Percentiles rank a stretch among this genome's conserved stretches.
Evolutionary conservation across 2,113 vertebrate genomes (phyloP).

Genomic region (Mola mola): DNA sequence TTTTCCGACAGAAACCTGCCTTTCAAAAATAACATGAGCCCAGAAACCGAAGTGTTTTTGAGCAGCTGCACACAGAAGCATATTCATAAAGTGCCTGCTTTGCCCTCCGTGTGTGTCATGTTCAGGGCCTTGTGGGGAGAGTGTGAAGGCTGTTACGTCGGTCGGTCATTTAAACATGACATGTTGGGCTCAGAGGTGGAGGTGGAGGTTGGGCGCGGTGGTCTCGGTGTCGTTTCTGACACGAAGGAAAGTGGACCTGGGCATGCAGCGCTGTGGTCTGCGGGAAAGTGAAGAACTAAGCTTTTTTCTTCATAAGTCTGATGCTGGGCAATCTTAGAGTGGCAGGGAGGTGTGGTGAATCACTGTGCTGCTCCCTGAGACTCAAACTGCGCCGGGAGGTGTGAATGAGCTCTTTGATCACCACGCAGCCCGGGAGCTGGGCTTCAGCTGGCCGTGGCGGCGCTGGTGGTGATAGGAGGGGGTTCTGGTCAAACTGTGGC

Average conservation of each 20-base stretch:
- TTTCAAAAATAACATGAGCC: slow-evolving; percentile 50
- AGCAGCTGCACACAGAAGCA: slow-evolving; percentile 71
- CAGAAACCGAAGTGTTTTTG: slow-evolving; percentile 56
- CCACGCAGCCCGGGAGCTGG: slow-evolving; percentile 7
- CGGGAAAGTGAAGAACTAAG: slow-evolving; percentile 30
- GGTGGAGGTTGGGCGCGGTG: slow-evolving; percentile 35
- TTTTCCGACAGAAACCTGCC: slow-evolving; percentile 29
- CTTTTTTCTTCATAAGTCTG: slow-evolving; percentile 25
- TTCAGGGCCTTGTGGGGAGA: slow-evolving; percentile 61
- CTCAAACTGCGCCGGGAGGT: slow-evolving; percentile 20
- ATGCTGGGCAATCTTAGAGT: slow-evolving; percentile 13
- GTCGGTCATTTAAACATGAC: slow-evolving; percentile 40
- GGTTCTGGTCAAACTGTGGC: slow-evolving; percentile 15
- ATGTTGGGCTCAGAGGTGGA: slow-evolving; percentile 34
- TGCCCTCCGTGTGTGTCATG: no score
- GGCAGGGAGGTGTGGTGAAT: slow-evolving; percentile 49
- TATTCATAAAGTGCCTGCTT: slow-evolving; percentile 75
- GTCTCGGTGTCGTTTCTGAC: slow-evolving; percentile 67
- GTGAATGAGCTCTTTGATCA: slow-evolving; percentile 76
- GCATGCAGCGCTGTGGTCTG: slow-evolving; percentile 34
- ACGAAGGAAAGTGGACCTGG: slow-evolving; percentile 47
- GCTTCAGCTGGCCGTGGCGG: neutral
- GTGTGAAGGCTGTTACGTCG: slow-evolving; percentile 36
- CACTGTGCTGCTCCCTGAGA: slow-evolving; percentile 21
- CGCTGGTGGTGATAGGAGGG: neutral